Conservation (phyloP, 2,113 vertebrate genomes). For the Hassar affinis region DNA sequence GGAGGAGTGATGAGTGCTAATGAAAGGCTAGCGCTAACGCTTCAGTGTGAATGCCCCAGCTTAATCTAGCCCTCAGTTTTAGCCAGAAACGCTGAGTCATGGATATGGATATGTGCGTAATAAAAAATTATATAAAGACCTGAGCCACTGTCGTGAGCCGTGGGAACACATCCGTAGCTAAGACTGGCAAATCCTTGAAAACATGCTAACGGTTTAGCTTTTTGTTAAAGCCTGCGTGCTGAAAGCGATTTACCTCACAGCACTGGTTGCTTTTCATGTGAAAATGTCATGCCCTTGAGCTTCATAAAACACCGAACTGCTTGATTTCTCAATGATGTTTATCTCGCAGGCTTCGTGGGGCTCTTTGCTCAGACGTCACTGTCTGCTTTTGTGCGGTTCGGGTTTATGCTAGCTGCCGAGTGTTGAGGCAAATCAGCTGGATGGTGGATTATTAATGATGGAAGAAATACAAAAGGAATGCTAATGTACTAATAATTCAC, state of each 20-base stretch:
- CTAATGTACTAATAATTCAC: not conserved
- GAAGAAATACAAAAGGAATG: not conserved
- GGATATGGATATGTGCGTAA: no score
- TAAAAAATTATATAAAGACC: not conserved
- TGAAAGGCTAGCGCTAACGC: conserved; percentile 47
- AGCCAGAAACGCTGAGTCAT: not conserved
- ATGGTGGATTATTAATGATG: not conserved
- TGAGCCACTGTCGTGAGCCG: not conserved
- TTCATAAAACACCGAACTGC: not conserved
- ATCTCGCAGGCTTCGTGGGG: not conserved
- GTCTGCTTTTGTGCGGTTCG: not conserved
- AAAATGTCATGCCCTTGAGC: not conserved
- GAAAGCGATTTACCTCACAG: not conserved
- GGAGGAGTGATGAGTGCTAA: conserved; percentile 50
- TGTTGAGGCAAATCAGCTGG: not conserved
- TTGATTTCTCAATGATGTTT: not conserved
- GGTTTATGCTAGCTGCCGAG: not conserved
- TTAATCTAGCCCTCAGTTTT: not conserved
- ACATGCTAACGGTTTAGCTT: not conserved
- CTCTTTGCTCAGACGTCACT: not conserved
- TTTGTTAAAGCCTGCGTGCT: not conserved
- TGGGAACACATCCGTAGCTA: not conserved
- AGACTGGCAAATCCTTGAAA: not conserved
- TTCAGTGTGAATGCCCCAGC: conserved; percentile 48
- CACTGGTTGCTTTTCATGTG: not conserved